A percentile compares a stretch with the other conserved stretches of the same genome.
These are phyloP conservation scores for Chaenogobius annularis DNA, from an alignment of 2,113 vertebrate genomes.

Conservation along the genomic window DNA sequence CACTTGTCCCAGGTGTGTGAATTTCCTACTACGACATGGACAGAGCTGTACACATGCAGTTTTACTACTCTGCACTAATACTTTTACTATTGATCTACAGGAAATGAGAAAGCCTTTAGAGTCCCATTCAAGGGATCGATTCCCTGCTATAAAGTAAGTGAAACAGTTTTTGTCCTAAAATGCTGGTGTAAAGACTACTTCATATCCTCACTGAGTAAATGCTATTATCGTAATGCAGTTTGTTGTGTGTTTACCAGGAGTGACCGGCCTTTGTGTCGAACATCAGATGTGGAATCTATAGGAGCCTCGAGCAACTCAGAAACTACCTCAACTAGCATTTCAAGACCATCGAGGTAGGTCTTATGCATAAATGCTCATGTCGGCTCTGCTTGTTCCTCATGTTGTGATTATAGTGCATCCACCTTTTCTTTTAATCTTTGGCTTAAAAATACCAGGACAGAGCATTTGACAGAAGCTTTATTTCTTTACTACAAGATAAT, in stretches of 20 bases:
- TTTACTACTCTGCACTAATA: background rate
- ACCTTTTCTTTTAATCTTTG: too few relatives aligned
- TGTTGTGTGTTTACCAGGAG: slow-evolving; percentile 69
- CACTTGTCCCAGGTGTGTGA: slow-evolving; percentile 68
- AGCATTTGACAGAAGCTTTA: too few relatives aligned
- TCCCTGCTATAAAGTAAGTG: slow-evolving; percentile 85
- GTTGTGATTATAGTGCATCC: too few relatives aligned
- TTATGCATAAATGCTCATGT: background rate
- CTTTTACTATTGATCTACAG: slow-evolving; percentile 40
- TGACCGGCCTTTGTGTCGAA: slow-evolving; percentile 86
- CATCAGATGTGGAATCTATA: slow-evolving; percentile 93
- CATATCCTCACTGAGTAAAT: background rate
- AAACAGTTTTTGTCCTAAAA: background rate
- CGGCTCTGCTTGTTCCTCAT: too few relatives aligned
- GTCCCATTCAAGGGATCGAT: slow-evolving; percentile 82
- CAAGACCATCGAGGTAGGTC: slow-evolving; percentile 90
- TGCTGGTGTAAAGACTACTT: background rate
- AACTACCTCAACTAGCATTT: slow-evolving; percentile 98
- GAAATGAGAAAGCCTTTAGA: slow-evolving; percentile 75
- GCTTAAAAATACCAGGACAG: too few relatives aligned
- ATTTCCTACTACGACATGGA: background rate
- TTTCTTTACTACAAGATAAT: too few relatives aligned
- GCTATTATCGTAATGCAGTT: background rate
- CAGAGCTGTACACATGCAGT: background rate
- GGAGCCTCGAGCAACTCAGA: slow-evolving; percentile 92